phyloP scores from a whole-genome alignment of 2,113 vertebrate species.

The Myrmecophaga tridactyla region DNA sequence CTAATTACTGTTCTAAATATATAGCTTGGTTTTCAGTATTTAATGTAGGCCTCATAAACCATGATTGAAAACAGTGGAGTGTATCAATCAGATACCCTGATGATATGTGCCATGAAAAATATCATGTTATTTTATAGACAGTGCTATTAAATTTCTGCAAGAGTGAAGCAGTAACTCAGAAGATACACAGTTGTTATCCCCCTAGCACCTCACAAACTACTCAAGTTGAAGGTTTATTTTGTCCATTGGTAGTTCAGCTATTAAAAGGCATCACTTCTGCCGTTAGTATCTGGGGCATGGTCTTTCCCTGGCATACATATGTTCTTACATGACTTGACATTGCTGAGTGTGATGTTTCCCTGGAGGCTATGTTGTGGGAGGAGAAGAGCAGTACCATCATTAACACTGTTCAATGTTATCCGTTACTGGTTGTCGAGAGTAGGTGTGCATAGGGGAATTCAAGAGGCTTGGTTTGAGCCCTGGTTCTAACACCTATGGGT shows the following conservation, averaged over 20 bases:
- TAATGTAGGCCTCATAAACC: constrained; percentile 59
- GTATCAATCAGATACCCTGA: constrained; percentile 50
- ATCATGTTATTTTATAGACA: constrained; percentile 17
- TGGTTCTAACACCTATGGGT: not conserved
- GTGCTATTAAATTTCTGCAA: not conserved
- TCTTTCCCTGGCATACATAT: not conserved
- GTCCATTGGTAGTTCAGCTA: not conserved
- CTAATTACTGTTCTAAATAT: constrained; percentile 76
- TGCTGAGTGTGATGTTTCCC: not conserved
- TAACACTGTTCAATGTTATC: not conserved
- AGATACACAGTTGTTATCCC: not conserved
- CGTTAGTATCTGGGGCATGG: not conserved
- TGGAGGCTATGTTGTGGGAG: not conserved
- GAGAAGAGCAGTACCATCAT: not conserved
- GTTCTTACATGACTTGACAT: not conserved
- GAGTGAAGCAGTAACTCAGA: not conserved
- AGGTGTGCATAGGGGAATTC: not conserved
- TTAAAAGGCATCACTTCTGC: not conserved
- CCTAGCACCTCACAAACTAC: not conserved
- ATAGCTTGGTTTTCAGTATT: constrained; percentile 68
- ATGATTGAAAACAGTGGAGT: constrained; percentile 63
- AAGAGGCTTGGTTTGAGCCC: not conserved
- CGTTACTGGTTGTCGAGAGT: not conserved
- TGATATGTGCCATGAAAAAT: constrained; percentile 37
- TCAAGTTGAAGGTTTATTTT: constrained; percentile 24